A percentile compares a stretch with the other conserved stretches of the same genome.
These are phyloP conservation scores for Platysternon megacephalum DNA, from an alignment of 2,113 vertebrate genomes.

Conservation along the genomic window DNA sequence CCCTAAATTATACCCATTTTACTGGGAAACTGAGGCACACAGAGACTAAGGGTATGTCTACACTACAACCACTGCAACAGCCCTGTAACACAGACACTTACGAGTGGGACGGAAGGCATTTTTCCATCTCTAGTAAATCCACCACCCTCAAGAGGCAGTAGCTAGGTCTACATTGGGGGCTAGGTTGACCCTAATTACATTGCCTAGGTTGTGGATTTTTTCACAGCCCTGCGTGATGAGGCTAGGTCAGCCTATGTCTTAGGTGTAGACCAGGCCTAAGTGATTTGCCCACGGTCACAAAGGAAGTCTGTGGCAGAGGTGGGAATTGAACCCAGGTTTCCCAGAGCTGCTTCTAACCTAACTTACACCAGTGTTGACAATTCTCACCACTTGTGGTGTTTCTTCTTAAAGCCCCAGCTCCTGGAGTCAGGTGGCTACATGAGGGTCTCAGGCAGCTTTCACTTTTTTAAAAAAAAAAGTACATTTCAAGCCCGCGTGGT, in stretches of 20 bases:
- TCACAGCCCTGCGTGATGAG: no score
- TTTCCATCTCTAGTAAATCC: background rate
- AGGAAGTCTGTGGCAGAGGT: background rate
- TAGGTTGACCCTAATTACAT: background rate
- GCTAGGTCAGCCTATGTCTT: background rate
- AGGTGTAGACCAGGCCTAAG: background rate
- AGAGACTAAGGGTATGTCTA: background rate
- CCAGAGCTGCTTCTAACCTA: background rate
- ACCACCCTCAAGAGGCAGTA: background rate
- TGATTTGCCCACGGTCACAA: background rate
- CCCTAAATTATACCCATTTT: background rate
- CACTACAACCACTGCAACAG: background rate
- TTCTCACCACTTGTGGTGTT: background rate
- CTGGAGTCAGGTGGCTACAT: conserved; percentile 45
- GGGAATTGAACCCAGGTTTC: background rate
- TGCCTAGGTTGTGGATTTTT: background rate
- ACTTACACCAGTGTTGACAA: background rate
- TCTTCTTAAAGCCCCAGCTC: conserved; percentile 72
- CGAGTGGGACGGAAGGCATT: background rate
- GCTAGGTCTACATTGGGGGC: background rate
- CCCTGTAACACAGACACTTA: background rate
- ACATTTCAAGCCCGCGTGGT: background rate
- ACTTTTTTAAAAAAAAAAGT: background rate
- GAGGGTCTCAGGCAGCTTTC: background rate
- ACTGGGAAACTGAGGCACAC: background rate